Conservation (phyloP, 2,888 invertebrate species). For the Catotricha subobsoleta region DNA sequence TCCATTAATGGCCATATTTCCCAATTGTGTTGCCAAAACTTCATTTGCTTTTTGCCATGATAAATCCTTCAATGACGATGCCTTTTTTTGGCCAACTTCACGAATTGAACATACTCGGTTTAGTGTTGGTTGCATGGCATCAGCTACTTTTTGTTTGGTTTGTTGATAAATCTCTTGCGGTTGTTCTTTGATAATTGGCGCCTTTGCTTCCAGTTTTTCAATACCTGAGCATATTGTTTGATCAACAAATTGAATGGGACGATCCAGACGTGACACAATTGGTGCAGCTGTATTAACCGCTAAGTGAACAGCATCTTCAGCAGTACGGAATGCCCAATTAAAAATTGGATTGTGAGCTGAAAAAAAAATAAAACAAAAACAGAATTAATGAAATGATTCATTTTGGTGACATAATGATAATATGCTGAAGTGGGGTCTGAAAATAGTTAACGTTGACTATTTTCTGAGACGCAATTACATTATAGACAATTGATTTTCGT, state of each 20-base stretch:
- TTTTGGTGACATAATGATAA: no score
- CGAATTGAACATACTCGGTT: constrained; percentile 32
- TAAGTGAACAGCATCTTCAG: constrained; percentile 41
- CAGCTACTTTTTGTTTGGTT: constrained; percentile 38
- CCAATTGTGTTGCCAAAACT: constrained; percentile 48
- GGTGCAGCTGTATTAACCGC: constrained; percentile 45
- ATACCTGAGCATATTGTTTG: constrained; percentile 46
- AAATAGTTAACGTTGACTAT: no score
- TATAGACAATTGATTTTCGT: no score
- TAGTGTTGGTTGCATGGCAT: constrained; percentile 36
- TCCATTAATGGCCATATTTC: constrained; percentile 44
- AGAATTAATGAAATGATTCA: no score
- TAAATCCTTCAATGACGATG: constrained; percentile 43
- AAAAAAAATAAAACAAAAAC: no score
- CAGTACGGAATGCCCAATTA: constrained; percentile 49
- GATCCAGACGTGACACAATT: constrained; percentile 36
- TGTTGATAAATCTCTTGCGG: constrained; percentile 39
- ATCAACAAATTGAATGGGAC: constrained; percentile 40
- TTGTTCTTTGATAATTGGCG: constrained; percentile 47
- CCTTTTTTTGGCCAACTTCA: constrained; percentile 34
- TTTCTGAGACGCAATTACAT: no score
- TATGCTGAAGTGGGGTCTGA: no score
- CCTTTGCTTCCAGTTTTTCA: constrained; percentile 42
- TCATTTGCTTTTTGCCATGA: constrained; percentile 57
- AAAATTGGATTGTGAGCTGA: constrained; percentile 44